phyloP scores from a whole-genome alignment of 2,797 vertebrate species.

The Clarias laeviceps region DNA sequence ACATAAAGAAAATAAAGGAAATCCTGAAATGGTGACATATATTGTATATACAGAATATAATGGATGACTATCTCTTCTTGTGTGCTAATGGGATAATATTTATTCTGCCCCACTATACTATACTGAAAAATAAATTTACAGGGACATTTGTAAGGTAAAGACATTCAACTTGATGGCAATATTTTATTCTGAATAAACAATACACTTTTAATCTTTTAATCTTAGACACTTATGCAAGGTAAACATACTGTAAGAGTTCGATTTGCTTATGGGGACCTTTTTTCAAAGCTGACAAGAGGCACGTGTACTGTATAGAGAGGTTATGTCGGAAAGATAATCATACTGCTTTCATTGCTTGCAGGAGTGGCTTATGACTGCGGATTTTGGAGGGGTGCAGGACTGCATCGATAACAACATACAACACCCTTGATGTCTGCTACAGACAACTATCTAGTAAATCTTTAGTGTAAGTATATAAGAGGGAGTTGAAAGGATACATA shows the following conservation, averaged over 20 bases:
- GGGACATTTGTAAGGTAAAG: background rate
- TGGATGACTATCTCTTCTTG: background rate
- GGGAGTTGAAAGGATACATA: too few relatives aligned
- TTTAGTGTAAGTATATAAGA: background rate
- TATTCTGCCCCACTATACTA: background rate
- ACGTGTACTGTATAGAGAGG: background rate
- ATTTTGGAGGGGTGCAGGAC: background rate
- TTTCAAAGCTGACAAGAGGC: conserved; percentile 61
- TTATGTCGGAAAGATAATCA: conserved; percentile 65
- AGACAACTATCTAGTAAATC: background rate
- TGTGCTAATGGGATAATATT: background rate
- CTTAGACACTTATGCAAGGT: conserved; percentile 5
- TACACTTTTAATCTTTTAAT: conserved; percentile 7
- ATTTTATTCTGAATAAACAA: conserved; percentile 5
- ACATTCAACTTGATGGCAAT: background rate
- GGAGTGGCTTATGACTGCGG: background rate
- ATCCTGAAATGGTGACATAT: background rate
- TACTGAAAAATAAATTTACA: background rate
- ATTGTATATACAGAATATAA: background rate
- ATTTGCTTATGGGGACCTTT: conserved; percentile 65
- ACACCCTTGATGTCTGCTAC: background rate
- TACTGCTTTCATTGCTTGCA: conserved; percentile 47
- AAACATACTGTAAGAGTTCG: conserved; percentile 57
- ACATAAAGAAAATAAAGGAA: background rate
- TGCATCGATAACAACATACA: background rate